phyloP scores from a whole-genome alignment of 2,113 vertebrate species.

The Pseudorectes ferrugineus region DNA sequence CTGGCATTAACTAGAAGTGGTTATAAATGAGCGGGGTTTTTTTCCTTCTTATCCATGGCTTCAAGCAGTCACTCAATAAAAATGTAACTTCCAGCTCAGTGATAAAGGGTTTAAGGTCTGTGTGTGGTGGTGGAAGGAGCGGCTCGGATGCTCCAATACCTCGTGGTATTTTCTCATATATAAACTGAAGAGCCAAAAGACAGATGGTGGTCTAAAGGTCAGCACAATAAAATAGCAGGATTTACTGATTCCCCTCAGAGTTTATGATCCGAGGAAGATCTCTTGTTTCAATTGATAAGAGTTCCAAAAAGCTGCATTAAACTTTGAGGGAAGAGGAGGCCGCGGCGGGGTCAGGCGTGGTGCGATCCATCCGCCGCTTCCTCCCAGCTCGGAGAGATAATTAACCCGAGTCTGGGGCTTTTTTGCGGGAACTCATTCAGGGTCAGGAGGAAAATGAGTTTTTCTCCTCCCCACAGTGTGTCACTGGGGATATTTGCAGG shows the following conservation, averaged over 20 bases:
- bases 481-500: not conserved
- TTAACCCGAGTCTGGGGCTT: fast-evolving
- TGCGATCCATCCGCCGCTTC: fast-evolving
- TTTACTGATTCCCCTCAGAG: not conserved
- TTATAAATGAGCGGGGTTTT: not conserved
- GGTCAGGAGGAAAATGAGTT: not conserved
- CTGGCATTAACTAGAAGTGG: not conserved
- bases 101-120: not conserved
- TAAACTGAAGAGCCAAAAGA: not conserved
- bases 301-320: not conserved
- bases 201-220: constrained; percentile 25
- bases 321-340: not conserved
- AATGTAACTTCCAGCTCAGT: not conserved
- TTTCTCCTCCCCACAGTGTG: not conserved
- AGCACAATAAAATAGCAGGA: not conserved
- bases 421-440: not conserved
- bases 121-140: not conserved
- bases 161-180: not conserved
- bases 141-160: not conserved
- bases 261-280: not conserved
- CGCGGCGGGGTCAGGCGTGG: fast-evolving
- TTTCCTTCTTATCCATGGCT: not conserved
- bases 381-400: not conserved
- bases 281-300: not conserved
- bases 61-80: not conserved